A percentile compares a stretch with the other conserved stretches of the same genome.
phyloP scores from a whole-genome alignment of 2,888 invertebrate species.

The Mechanitis mazaeus region DNA sequence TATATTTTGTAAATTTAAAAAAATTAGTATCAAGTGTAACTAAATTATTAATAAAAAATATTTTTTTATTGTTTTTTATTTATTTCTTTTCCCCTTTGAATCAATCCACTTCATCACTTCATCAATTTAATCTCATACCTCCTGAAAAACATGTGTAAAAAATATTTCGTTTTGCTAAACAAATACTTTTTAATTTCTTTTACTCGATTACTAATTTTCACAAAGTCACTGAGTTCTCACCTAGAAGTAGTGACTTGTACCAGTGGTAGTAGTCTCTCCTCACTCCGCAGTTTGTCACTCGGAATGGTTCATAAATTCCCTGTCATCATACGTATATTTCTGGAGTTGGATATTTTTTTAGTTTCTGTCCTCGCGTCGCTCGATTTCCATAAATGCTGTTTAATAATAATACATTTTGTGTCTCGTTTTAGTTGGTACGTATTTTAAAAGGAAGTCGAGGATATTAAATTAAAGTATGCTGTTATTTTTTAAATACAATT shows the following conservation, averaged over 20 bases:
- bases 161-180: no score
- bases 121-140: no score
- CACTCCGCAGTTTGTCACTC: constrained; percentile 65
- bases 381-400: constrained; percentile 33
- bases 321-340: constrained; percentile 65
- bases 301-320: constrained; percentile 72
- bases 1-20: no score
- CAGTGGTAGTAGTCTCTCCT: constrained; percentile 39
- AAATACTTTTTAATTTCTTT: no score
- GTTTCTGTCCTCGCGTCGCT: constrained; percentile 23
- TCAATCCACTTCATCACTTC: no score
- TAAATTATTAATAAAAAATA: no score
- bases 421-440: constrained; percentile 4
- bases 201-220: background rate
- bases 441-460: constrained; percentile 26
- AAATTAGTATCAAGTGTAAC: no score
- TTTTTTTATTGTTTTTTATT: no score
- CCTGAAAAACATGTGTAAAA: no score
- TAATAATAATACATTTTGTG: constrained; percentile 30
- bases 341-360: constrained; percentile 35
- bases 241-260: constrained; percentile 21
- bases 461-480: constrained; percentile 14
- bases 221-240: background rate
- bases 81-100: no score
- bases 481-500: no score